Base-by-base conservation (phyloP, 2,888 invertebrate species). In the Chironomus riparius region DNA sequence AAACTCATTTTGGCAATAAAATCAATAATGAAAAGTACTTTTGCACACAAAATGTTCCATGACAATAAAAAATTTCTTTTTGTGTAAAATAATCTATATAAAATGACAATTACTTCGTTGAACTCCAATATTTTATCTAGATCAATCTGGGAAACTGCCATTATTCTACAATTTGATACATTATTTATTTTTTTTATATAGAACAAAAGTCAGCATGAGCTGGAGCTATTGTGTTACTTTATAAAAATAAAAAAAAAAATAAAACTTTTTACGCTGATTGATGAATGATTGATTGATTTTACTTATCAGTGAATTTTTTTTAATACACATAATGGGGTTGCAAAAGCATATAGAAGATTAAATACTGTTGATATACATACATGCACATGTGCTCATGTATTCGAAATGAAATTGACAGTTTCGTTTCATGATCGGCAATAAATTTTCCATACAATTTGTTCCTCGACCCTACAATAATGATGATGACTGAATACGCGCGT, bases 241-340 rank as follows among this genome's bases (percentile, higher is more conserved):
- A 4, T 28, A 4, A 10, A 38, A 38, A 38, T 38, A 38, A 38
- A 38, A 38, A 38, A n/a, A 38, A 38, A 10, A 28, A 28, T 28
- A 28, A 28, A 21, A 22, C 21, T 24, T 56, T 50, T 15, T 18
- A 15, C 61, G 61, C 38, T 74, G 74, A 74, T 74, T 61, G 74
- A 74, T 38, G 65, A 65, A 18, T 74, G 74, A 74, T 74, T 74
- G 74, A 74, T 74, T 74, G 47, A 24, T 48, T 68, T 68, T 74
- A 61, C 47, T 61, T 24, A 18, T 21, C 10, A 65, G 13, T 65
- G 21, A 21, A 65, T n/a, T 65, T 21, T 24, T n/a, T 56, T 56
- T n/a, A 56, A 15, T 18, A 56, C 56, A 56, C 18, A 15, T 15
- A 56, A 56, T 38, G 38, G 38, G 56, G n/a, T 15, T n/a, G n/a